These are phyloP conservation scores for Spialia ferax DNA, from an alignment of 2,888 invertebrate genomes.

Conservation along the genomic window DNA sequence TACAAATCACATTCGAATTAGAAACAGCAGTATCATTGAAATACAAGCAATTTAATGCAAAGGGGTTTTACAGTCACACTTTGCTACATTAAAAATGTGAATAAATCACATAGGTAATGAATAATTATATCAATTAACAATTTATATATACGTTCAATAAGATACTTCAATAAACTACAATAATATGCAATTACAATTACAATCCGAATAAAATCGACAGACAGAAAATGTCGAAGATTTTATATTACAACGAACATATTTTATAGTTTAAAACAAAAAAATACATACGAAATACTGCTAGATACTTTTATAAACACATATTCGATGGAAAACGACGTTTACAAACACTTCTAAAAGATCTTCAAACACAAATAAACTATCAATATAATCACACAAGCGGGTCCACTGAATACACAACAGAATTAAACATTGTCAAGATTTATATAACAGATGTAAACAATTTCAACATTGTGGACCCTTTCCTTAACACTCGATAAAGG, in stretches of 20 bases:
- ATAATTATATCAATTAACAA: slow-evolving; percentile 21
- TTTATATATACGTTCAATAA: slow-evolving; percentile 6
- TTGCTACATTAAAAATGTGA: slow-evolving; percentile 33
- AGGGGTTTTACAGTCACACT: slow-evolving; percentile 59
- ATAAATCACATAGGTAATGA: slow-evolving; percentile 38
- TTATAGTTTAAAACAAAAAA: slow-evolving; percentile 10
- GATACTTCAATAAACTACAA: slow-evolving; percentile 56
- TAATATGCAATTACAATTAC: too few relatives aligned
- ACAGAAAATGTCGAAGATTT: slow-evolving; percentile 24
- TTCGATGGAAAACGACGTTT: slow-evolving; percentile 48
- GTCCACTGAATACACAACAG: slow-evolving; percentile 42
- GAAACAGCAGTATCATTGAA: slow-evolving; percentile 48
- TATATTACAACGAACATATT: slow-evolving; percentile 40
- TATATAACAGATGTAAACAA: slow-evolving; percentile 33
- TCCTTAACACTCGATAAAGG: slow-evolving; percentile 52
- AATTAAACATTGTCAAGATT: slow-evolving; percentile 21
- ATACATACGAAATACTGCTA: slow-evolving; percentile 33
- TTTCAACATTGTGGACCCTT: slow-evolving; percentile 54
- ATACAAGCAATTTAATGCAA: slow-evolving; percentile 69
- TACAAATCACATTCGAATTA: neutral
- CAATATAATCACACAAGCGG: slow-evolving; percentile 56
- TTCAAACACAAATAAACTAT: slow-evolving; percentile 66
- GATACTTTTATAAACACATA: slow-evolving; percentile 19
- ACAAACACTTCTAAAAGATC: slow-evolving; percentile 46
- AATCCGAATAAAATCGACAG: slow-evolving; percentile 37